A percentile compares a stretch with the other conserved stretches of the same genome.
Evolutionary conservation across 2,888 invertebrate species (phyloP).

Genomic region (Phortica okadai): DNA sequence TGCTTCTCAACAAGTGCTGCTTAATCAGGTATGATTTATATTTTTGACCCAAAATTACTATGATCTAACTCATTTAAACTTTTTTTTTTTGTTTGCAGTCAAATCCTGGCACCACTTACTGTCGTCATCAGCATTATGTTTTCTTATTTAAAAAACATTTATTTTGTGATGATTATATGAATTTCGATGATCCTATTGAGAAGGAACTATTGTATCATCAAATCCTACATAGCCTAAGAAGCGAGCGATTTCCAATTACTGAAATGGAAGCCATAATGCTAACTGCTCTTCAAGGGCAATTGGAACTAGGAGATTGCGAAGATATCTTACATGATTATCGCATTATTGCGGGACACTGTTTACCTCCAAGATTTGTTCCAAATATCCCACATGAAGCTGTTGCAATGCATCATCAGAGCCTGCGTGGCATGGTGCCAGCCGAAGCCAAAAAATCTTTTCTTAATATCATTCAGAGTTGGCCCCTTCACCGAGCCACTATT

Average conservation of each 20-base stretch:
- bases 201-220: constrained; percentile 96
- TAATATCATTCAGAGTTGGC: constrained; percentile 95
- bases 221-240: constrained; percentile 91
- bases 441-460: constrained; percentile 95
- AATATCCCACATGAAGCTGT: constrained; percentile 89
- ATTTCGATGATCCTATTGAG: constrained; percentile 90
- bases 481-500: constrained; percentile 92
- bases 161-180: constrained; percentile 87
- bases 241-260: constrained; percentile 93
- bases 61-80: background rate
- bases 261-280: constrained; percentile 97
- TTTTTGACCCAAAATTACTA: too few relatives aligned
- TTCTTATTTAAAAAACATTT: constrained; percentile 90
- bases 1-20: constrained; percentile 80
- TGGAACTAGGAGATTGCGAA: constrained; percentile 90
- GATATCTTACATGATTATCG: constrained; percentile 83
- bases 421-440: constrained; percentile 89
- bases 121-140: constrained; percentile 81
- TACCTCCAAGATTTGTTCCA: constrained; percentile 89
- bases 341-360: constrained; percentile 86
- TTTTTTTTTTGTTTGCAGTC: constrained; percentile 61
- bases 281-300: constrained; percentile 94
- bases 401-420: constrained; percentile 92
- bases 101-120: constrained; percentile 69
- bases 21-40: constrained; percentile 61